These are phyloP conservation scores for Ligdia adustata DNA, from an alignment of 2,888 invertebrate species.

Conservation along the genomic window DNA sequence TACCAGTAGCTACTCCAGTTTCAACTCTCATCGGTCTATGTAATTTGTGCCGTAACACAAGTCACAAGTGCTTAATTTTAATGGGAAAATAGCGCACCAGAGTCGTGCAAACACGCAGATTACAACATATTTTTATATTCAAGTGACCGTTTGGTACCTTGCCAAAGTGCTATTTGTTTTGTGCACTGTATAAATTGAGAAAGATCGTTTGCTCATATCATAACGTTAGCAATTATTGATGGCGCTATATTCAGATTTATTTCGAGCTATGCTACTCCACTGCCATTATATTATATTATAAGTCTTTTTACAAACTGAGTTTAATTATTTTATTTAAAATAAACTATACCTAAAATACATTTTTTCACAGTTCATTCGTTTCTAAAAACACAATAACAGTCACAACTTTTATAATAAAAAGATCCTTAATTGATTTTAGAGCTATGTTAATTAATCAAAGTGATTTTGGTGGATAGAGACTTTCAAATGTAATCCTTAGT, in stretches of 20 bases:
- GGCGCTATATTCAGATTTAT: constrained; percentile 22
- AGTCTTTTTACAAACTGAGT: no score
- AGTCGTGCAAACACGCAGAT: constrained; percentile 18
- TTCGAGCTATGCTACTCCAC: constrained; percentile 14
- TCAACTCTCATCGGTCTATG: neutral
- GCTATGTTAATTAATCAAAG: no score
- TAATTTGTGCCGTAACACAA: neutral
- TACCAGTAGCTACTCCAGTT: neutral
- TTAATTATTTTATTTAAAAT: no score
- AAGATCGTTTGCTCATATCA: constrained; percentile 27
- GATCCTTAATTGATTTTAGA: neutral
- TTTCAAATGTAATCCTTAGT: neutral
- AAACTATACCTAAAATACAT: no score
- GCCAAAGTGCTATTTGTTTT: constrained; percentile 37
- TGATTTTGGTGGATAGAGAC: neutral
- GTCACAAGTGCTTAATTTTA: constrained; percentile 12
- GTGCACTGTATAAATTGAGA: constrained; percentile 29
- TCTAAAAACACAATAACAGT: constrained; percentile 33
- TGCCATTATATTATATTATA: constrained; percentile 12
- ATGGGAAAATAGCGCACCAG: constrained; percentile 20
- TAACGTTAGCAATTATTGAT: constrained; percentile 28
- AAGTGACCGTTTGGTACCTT: constrained; percentile 36
- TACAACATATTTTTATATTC: constrained; percentile 30
- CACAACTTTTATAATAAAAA: constrained; percentile 10
- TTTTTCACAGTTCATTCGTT: constrained; percentile 10